A percentile compares a stretch with the other conserved stretches of the same genome.
phyloP scores from a whole-genome alignment of 2,888 invertebrate species.

The Heliconius aoede region DNA sequence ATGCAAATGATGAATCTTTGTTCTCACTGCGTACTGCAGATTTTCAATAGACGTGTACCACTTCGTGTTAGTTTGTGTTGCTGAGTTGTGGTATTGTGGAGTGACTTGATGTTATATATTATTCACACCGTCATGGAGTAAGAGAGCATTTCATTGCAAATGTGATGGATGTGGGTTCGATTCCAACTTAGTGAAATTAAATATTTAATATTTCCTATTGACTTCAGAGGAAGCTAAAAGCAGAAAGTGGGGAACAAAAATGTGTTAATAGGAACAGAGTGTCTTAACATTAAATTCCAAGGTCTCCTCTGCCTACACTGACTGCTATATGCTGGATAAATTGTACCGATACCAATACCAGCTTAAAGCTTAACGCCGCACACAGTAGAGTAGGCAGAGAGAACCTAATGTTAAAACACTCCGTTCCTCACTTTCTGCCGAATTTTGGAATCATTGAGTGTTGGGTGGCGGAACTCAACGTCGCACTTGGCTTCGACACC shows the following conservation, averaged over 20 bases:
- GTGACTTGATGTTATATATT: neutral
- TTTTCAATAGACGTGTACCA: slow-evolving; percentile 46
- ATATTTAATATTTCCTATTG: neutral
- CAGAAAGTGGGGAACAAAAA: neutral
- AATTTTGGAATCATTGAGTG: too few relatives aligned
- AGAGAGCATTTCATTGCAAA: neutral
- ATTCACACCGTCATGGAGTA: neutral
- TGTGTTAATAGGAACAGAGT: too few relatives aligned
- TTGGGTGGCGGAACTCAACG: too few relatives aligned
- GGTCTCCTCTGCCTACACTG: neutral
- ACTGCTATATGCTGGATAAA: neutral
- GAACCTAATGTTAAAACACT: too few relatives aligned
- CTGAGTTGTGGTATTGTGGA: neutral
- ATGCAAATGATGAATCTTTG: slow-evolving; percentile 59
- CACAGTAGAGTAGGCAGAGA: too few relatives aligned
- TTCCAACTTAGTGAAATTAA: neutral
- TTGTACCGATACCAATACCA: too few relatives aligned
- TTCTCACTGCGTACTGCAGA: slow-evolving; percentile 57
- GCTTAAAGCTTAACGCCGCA: too few relatives aligned
- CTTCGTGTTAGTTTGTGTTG: slow-evolving; percentile 1
- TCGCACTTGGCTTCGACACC: too few relatives aligned
- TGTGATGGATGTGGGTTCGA: neutral
- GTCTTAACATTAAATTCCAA: neutral
- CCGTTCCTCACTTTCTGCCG: too few relatives aligned
- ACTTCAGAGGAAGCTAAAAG: too few relatives aligned